Evolutionary conservation across 2,113 vertebrate genomes (phyloP).

Genomic region (Salvelinus alpinus): DNA sequence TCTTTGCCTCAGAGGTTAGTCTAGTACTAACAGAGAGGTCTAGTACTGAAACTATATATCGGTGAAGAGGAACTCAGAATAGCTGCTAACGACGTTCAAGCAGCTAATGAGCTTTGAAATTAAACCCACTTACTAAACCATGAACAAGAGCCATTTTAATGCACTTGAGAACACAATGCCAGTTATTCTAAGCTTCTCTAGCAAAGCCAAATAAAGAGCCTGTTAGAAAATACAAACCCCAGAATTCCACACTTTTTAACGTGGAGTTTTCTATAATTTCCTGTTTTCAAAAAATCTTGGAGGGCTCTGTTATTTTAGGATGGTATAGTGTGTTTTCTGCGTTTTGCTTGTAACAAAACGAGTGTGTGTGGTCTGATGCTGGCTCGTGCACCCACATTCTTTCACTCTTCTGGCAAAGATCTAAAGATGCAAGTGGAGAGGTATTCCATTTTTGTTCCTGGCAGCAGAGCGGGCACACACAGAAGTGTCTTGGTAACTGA

Average conservation of each 20-base stretch:
- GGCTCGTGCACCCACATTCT: constrained; percentile 28
- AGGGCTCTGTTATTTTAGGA: neutral
- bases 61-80: neutral
- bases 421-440: constrained; percentile 40
- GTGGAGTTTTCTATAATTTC: constrained; percentile 31
- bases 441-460: constrained; percentile 39
- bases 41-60: neutral
- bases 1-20: neutral
- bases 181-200: constrained; percentile 20
- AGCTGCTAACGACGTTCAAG: constrained; percentile 13
- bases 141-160: constrained; percentile 7
- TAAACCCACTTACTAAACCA: constrained; percentile 11
- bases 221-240: constrained; percentile 6
- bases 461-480: constrained; percentile 16
- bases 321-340: neutral
- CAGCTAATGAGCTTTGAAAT: constrained; percentile 44
- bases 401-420: constrained; percentile 36
- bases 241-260: constrained; percentile 30
- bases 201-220: constrained; percentile 29
- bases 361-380: constrained; percentile 4
- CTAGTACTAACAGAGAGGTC: constrained; percentile 1
- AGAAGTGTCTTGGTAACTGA: constrained; percentile 45
- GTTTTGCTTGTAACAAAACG: too few relatives aligned
- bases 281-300: constrained; percentile 10
- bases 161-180: constrained; percentile 1